Conservation (phyloP, 53 echinoderm and acorn worm species). For the Paracentrotus lividus region DNA sequence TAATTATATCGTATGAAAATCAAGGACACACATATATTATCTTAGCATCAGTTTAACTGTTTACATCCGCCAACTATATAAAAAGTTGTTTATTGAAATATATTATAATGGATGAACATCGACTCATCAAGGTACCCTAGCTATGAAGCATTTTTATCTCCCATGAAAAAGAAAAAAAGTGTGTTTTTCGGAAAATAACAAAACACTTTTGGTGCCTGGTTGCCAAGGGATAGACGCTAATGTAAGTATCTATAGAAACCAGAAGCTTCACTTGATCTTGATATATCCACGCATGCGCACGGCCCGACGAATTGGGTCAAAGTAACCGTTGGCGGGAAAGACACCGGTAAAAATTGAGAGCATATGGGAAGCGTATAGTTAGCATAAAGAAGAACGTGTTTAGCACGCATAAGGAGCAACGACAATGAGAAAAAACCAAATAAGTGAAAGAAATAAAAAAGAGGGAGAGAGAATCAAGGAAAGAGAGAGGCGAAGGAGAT, state of each 20-base stretch:
- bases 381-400: neutral
- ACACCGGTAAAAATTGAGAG: neutral
- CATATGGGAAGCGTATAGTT: slow-evolving; percentile 3
- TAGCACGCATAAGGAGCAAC: neutral
- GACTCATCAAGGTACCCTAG: neutral
- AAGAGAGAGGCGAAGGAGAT: neutral
- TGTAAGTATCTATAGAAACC: slow-evolving; percentile 11
- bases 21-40: too few species aligned
- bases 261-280: neutral
- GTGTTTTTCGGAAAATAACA: neutral
- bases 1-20: too few species aligned
- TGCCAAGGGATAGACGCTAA: neutral
- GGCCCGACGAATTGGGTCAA: slow-evolving; percentile 25
- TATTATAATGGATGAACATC: too few species aligned
- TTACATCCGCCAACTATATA: too few species aligned
- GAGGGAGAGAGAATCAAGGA: neutral
- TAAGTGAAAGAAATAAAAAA: neutral
- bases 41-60: too few species aligned
- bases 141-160: neutral
- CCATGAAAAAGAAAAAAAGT: neutral
- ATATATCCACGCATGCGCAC: slow-evolving; percentile 2
- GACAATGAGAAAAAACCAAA: too few species aligned
- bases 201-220: neutral
- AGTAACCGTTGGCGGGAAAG: slow-evolving; percentile 15
- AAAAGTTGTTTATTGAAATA: too few species aligned